Conservation (phyloP, 1,140 invertebrate species). For the Nylanderia fulva region DNA sequence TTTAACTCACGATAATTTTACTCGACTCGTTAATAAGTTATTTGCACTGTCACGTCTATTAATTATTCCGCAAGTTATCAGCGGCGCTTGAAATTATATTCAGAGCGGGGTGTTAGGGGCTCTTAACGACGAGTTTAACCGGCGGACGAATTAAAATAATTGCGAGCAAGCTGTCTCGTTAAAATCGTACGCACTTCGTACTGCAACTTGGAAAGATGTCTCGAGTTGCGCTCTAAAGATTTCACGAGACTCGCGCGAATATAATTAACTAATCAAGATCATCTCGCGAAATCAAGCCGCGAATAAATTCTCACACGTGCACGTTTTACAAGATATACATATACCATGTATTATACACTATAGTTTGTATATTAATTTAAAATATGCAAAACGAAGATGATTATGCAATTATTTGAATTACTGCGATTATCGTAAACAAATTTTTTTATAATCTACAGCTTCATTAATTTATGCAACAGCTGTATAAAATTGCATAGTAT, state of each 20-base stretch:
- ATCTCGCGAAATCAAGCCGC: slow-evolving; percentile 29
- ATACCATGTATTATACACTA: not conserved
- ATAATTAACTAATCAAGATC: slow-evolving; percentile 57
- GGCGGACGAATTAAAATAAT: slow-evolving; percentile 69
- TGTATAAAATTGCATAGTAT: not conserved
- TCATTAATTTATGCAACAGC: not conserved
- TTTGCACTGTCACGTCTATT: slow-evolving; percentile 19
- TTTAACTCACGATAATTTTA: slow-evolving; percentile 14
- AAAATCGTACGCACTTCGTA: slow-evolving; percentile 67
- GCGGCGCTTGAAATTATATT: slow-evolving; percentile 64
- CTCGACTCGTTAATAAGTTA: slow-evolving; percentile 21
- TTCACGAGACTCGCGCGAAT: slow-evolving; percentile 27
- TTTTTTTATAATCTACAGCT: not conserved
- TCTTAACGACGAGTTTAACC: slow-evolving; percentile 52
- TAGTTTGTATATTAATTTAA: not conserved
- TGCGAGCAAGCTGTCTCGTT: slow-evolving; percentile 65
- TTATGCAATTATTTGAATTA: not conserved
- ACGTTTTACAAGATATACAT: not conserved
- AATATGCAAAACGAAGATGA: not conserved
- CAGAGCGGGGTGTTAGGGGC: slow-evolving; percentile 29
- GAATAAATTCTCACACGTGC: not conserved
- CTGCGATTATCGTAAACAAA: not conserved
- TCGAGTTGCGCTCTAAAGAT: slow-evolving; percentile 22
- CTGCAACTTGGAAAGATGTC: slow-evolving; percentile 48
- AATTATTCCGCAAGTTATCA: slow-evolving; percentile 35